phyloP scores from a whole-genome alignment of 2,113 vertebrate genomes.

The Pelusios castaneus region DNA sequence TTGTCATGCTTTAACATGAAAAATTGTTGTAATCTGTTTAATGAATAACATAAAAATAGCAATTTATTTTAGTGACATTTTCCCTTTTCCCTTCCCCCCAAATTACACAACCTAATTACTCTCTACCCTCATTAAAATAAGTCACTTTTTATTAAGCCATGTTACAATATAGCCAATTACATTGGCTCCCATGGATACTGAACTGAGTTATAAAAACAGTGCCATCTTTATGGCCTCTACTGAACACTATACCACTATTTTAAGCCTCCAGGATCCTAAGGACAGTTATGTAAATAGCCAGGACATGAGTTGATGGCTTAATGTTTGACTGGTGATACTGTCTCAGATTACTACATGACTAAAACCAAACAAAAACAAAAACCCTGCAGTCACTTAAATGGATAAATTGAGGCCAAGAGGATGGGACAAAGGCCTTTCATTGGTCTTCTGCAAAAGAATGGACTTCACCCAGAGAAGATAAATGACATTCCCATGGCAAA shows the following conservation, averaged over 20 bases:
- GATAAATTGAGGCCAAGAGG: background rate
- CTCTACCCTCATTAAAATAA: constrained; percentile 38
- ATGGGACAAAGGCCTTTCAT: background rate
- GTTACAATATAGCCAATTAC: constrained; percentile 26
- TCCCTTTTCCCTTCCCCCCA: background rate
- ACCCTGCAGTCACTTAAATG: background rate
- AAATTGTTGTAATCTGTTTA: constrained; percentile 35
- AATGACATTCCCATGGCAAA: background rate
- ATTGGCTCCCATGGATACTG: background rate
- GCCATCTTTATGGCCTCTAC: background rate
- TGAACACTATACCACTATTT: background rate
- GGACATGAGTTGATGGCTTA: background rate
- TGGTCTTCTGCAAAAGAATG: background rate
- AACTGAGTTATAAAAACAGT: background rate
- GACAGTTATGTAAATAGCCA: background rate
- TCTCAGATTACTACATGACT: background rate
- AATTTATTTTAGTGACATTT: background rate
- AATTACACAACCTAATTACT: constrained; percentile 35
- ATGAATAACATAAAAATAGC: constrained; percentile 49
- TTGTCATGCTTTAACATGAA: background rate
- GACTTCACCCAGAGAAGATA: background rate
- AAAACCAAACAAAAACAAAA: background rate
- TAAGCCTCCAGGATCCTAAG: background rate
- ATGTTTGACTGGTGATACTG: background rate
- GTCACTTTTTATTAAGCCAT: constrained; percentile 47